Evolutionary conservation across 1,140 invertebrate genomes (phyloP).

Genomic region (Caerostris darwini): DNA sequence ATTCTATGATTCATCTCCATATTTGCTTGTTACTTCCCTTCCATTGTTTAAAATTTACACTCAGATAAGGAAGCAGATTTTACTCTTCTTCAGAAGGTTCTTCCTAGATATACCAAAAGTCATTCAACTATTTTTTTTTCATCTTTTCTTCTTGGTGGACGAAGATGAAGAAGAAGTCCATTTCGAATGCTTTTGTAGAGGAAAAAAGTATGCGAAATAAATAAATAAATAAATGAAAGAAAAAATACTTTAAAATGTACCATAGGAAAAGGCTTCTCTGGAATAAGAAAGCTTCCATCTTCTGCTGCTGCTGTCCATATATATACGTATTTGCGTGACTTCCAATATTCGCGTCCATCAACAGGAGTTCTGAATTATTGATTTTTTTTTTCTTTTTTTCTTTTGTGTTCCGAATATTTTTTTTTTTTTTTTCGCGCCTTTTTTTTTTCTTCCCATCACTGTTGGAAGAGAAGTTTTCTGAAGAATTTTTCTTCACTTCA

Average conservation of each 20-base stretch:
- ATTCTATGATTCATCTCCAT: not conserved
- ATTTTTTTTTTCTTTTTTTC: constrained; percentile 67
- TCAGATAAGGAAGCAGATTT: not conserved
- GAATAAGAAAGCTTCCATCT: constrained; percentile 13
- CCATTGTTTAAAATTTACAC: constrained; percentile 35
- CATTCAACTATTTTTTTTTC: constrained; percentile 1
- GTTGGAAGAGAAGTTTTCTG: constrained; percentile 52
- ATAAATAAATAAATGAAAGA: not conserved
- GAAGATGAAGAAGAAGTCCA: constrained; percentile 17
- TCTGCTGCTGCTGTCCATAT: constrained; percentile 54
- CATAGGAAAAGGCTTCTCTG: constrained; percentile 30
- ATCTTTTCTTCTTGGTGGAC: not conserved
- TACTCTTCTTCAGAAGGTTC: not conserved
- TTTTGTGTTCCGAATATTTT: not conserved
- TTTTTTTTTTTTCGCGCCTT: constrained; percentile 30
- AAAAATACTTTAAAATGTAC: constrained; percentile 31
- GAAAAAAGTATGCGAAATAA: constrained; percentile 17
- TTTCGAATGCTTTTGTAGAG: constrained; percentile 34
- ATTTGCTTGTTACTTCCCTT: constrained; percentile 4
- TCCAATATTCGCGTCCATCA: constrained; percentile 75
- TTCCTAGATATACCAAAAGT: not conserved
- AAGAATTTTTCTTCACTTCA: constrained; percentile 69
- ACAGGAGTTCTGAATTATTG: constrained; percentile 73
- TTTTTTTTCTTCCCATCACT: constrained; percentile 58
- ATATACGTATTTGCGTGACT: constrained; percentile 75